Base-by-base conservation (phyloP, 2,113 vertebrate genomes). In the Ceyx margarethae region DNA sequence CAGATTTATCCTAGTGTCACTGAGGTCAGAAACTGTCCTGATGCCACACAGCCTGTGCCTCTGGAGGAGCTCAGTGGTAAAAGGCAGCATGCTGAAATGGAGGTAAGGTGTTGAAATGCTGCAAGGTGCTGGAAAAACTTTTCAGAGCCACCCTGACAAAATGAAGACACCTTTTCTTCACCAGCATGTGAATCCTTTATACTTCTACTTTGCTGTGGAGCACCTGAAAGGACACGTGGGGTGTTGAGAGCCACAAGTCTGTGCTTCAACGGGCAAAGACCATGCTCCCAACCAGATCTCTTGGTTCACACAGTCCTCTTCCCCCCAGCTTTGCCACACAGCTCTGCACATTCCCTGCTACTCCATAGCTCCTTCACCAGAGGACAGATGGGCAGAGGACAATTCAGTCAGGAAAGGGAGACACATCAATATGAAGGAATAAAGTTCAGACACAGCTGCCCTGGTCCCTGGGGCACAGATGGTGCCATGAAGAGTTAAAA, bases 11-110 rank as follows among this genome's bases (percentile, higher is more conserved):
- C 31, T 72, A 9, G 42, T 50, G 58, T 73, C 62, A 68, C 66
- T 84, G 88, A 92, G 67, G 87, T 95, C 81, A 95, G 92, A 88
- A 58, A 33, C 54, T 95, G 92, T 89, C 74, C 28, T 0, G 0
- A 37, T 11, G 86, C 92, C 92, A 56, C 0, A 1, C n/a, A 90
- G 69, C 21, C 88, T 62, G 69, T 65, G 50, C 42, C 75, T 76
- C 77, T 66, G 81, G 66, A 89, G 77, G 66, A 85, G 22, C 58
- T 85, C 50, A 54, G 3, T 12, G 54, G 69, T 66, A 78, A 90
- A 85, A 91, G 45, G 33, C 53, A 78, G 43, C 3, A 62, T 51
- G 31, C 35, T 60, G 78, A 92, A 84, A 91, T 50, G 58, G 35
- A 90, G 71, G 45, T 28, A 57, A 75, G 54, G 58, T 48, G 29